These are phyloP conservation scores for Hydropsyche betteni DNA, from an alignment of 2,888 invertebrate genomes.

Conservation along the genomic window DNA sequence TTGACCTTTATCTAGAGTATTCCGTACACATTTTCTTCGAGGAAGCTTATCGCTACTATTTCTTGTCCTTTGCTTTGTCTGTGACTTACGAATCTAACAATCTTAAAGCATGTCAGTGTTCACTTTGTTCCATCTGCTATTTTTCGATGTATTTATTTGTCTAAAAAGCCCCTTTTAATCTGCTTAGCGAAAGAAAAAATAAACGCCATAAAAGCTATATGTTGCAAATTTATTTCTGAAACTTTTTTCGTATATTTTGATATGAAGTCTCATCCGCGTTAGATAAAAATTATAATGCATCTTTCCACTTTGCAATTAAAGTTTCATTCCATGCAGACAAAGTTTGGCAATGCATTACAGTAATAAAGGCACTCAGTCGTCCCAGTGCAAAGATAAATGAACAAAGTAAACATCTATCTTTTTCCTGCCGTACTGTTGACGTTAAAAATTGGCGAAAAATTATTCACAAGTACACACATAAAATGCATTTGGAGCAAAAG, in stretches of 20 bases:
- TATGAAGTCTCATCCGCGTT: too few species aligned
- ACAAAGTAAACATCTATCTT: too few species aligned
- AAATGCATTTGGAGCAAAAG: not conserved
- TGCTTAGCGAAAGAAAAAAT: too few species aligned
- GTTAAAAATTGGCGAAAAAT: too few species aligned
- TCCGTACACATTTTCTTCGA: constrained; percentile 16
- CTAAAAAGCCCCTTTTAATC: not conserved
- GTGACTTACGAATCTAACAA: constrained; percentile 15
- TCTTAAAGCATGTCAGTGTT: constrained; percentile 10
- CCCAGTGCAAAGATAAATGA: not conserved
- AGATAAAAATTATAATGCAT: too few species aligned
- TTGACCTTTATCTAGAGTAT: constrained; percentile 1
- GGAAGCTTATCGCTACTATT: not conserved
- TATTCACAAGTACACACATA: too few species aligned
- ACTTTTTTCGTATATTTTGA: too few species aligned
- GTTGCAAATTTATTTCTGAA: too few species aligned
- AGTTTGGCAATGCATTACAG: constrained; percentile 4
- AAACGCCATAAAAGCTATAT: too few species aligned
- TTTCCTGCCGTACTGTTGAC: too few species aligned
- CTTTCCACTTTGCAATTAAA: not conserved
- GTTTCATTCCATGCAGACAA: not conserved
- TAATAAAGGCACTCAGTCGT: not conserved
- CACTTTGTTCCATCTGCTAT: too few species aligned
- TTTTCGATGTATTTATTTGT: constrained; percentile 13
- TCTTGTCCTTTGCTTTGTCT: not conserved